phyloP scores from a whole-genome alignment of 2,113 vertebrate species.

The Stercorarius parasiticus region DNA sequence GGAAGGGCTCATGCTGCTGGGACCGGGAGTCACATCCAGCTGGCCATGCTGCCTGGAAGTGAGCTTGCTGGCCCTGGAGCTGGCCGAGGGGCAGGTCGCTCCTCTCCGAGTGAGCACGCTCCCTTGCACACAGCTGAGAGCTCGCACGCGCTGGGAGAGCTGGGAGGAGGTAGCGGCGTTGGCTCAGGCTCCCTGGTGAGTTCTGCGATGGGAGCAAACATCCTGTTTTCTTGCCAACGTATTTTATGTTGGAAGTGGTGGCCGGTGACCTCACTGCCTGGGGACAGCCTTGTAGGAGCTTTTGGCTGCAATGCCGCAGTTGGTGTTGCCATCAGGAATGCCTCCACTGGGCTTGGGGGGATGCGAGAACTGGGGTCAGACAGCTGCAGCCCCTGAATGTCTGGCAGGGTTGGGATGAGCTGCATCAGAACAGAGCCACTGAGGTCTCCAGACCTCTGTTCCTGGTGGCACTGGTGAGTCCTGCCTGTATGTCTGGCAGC shows the following conservation, averaged over 20 bases:
- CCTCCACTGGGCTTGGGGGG: rapidly evolving
- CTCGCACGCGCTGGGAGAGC: background rate
- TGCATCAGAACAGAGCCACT: background rate
- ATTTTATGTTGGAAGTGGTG: background rate
- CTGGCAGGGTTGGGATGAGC: background rate
- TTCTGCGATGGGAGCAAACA: background rate
- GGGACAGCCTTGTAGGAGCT: background rate
- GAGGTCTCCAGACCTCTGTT: background rate
- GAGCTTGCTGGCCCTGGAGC: background rate
- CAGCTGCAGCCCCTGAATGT: background rate
- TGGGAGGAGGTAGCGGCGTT: background rate
- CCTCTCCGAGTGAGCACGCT: background rate
- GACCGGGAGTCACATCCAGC: background rate
- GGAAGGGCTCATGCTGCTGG: background rate
- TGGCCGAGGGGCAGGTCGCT: background rate
- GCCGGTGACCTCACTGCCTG: background rate
- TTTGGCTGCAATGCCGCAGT: no score
- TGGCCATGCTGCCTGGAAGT: background rate
- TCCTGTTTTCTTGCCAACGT: background rate
- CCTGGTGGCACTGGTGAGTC: background rate
- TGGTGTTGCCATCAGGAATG: background rate
- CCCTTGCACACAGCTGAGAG: background rate
- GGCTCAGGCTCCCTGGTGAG: background rate
- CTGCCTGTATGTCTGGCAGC: background rate
- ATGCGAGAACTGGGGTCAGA: background rate